Conservation (phyloP, 2,888 invertebrate species). For the Elegia similella region DNA sequence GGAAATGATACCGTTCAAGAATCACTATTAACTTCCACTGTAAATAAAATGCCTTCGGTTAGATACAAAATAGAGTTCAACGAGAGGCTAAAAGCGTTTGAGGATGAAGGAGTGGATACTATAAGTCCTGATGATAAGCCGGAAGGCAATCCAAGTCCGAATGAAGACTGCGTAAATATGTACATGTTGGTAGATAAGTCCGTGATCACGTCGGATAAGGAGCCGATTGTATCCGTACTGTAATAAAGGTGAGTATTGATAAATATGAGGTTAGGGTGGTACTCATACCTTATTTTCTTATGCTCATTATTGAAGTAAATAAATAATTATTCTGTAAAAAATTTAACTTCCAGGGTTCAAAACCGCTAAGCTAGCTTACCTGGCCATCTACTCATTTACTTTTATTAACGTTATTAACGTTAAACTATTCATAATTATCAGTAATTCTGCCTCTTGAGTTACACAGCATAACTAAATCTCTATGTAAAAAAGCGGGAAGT, state of each 20-base stretch:
- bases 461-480: no score
- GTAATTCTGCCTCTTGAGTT: no score
- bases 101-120: conserved; percentile 56
- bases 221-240: conserved; percentile 72
- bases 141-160: conserved; percentile 64
- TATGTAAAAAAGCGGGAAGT: no score
- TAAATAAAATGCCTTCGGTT: conserved; percentile 67
- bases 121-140: conserved; percentile 75
- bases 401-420: no score
- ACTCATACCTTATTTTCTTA: no score
- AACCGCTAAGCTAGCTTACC: no score
- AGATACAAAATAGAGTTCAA: conserved; percentile 72
- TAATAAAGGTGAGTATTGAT: conserved; percentile 66
- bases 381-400: no score
- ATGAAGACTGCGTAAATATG: conserved; percentile 74
- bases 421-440: no score
- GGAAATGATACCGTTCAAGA: conserved; percentile 76
- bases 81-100: conserved; percentile 56
- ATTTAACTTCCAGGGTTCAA: no score
- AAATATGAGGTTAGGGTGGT: no score
- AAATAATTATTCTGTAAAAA: no score
- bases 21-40: conserved; percentile 67
- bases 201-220: conserved; percentile 65
- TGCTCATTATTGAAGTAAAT: no score
- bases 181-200: conserved; percentile 76